phyloP scores from a whole-genome alignment of 2,888 invertebrate species.

The Mythimna loreyi region DNA sequence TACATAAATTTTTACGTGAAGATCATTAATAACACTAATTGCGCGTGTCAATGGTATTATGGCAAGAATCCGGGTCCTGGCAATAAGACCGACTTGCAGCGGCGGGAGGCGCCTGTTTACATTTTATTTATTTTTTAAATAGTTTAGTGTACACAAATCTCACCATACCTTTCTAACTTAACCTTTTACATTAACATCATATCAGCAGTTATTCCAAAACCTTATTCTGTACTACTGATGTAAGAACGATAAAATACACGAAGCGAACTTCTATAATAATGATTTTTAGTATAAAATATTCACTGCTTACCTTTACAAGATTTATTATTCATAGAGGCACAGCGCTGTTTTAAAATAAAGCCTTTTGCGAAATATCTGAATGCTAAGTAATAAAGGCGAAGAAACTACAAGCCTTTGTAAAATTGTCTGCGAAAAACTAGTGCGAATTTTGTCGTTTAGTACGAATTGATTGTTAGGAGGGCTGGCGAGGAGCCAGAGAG shows the following conservation, averaged over 20 bases:
- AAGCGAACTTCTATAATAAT: conserved; percentile 7
- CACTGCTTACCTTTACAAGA: conserved; percentile 15
- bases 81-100: no score
- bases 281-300: conserved; percentile 25
- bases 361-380: conserved; percentile 10
- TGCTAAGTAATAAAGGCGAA: conserved; percentile 11
- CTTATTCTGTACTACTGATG: not conserved
- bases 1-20: no score
- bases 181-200: no score
- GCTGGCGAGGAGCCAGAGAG: conserved; percentile 25
- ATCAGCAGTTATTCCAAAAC: not conserved
- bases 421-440: conserved; percentile 17
- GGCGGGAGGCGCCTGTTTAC: no score
- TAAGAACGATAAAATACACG: conserved; percentile 23
- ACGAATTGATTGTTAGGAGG: conserved; percentile 14
- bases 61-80: no score
- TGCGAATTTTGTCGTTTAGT: conserved; percentile 20
- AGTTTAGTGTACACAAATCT: no score
- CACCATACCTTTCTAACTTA: no score
- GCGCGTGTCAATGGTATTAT: no score
- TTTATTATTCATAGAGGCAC: conserved; percentile 41
- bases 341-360: conserved; percentile 23
- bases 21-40: no score
- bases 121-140: no score
- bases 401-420: conserved; percentile 14